Conservation (phyloP, 2,888 invertebrate species). For the Idaea straminata region DNA sequence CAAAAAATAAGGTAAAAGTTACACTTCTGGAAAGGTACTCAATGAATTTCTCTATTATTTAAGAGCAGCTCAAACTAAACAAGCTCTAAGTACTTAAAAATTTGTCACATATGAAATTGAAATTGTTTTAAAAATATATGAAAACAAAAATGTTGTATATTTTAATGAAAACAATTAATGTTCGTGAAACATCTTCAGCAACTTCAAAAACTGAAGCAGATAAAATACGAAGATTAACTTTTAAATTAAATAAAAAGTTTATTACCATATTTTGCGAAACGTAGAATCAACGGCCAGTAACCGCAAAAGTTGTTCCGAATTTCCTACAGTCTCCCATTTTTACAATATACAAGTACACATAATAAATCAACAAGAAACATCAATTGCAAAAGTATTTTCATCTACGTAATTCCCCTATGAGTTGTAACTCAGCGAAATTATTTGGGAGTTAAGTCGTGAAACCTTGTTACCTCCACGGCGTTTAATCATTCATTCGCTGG, state of each 20-base stretch:
- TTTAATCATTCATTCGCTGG: background rate
- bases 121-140: too few species aligned
- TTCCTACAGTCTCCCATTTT: background rate
- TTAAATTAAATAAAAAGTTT: background rate
- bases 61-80: too few species aligned
- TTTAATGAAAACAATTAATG: too few species aligned
- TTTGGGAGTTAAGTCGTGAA: background rate
- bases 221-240: background rate
- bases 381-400: conserved; percentile 1
- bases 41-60: too few species aligned
- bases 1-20: too few species aligned
- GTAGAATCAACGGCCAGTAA: background rate
- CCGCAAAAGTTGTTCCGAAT: background rate
- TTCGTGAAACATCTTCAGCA: too few species aligned
- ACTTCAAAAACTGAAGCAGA: too few species aligned
- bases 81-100: too few species aligned
- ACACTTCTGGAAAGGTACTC: too few species aligned
- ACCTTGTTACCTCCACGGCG: background rate
- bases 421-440: conserved; percentile 1
- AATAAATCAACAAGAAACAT: conserved; percentile 1
- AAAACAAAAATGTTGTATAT: too few species aligned
- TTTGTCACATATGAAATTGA: too few species aligned
- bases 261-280: background rate
- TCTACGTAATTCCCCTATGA: background rate
- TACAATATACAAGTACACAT: background rate